These are phyloP conservation scores for Thunnus albacares DNA, from an alignment of 2,797 vertebrate species.

Conservation along the genomic window DNA sequence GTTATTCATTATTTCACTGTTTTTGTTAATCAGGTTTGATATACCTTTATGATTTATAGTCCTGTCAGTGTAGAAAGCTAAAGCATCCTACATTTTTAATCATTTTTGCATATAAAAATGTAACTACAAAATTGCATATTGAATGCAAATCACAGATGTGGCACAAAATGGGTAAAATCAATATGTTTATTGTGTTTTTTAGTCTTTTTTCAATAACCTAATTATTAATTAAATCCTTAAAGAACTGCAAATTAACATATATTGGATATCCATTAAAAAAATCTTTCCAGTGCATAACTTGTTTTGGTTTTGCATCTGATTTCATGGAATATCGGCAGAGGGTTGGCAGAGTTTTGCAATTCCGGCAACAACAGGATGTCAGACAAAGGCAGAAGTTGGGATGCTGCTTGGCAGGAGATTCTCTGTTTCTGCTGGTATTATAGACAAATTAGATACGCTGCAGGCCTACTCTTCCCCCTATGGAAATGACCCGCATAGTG, in stretches of 20 bases:
- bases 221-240: not conserved
- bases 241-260: not conserved
- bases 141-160: not conserved
- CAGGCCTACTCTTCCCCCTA: constrained; percentile 77
- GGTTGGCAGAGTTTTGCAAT: constrained; percentile 45
- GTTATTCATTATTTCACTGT: not conserved
- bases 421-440: constrained; percentile 87
- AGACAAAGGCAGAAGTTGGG: constrained; percentile 66
- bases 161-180: not conserved
- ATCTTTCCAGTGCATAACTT: not conserved
- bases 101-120: not conserved
- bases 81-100: not conserved
- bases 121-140: not conserved
- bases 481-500: constrained; percentile 89
- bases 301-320: constrained; percentile 29
- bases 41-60: too few relatives aligned
- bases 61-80: too few relatives aligned
- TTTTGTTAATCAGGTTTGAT: not conserved
- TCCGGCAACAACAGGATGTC: constrained; percentile 55
- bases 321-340: constrained; percentile 28
- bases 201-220: not conserved
- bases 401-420: constrained; percentile 70
- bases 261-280: constrained; percentile 11
- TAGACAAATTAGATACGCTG: constrained; percentile 91
- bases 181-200: not conserved